phyloP scores from a whole-genome alignment of 2,113 vertebrate species.

The Zosterops lateralis region DNA sequence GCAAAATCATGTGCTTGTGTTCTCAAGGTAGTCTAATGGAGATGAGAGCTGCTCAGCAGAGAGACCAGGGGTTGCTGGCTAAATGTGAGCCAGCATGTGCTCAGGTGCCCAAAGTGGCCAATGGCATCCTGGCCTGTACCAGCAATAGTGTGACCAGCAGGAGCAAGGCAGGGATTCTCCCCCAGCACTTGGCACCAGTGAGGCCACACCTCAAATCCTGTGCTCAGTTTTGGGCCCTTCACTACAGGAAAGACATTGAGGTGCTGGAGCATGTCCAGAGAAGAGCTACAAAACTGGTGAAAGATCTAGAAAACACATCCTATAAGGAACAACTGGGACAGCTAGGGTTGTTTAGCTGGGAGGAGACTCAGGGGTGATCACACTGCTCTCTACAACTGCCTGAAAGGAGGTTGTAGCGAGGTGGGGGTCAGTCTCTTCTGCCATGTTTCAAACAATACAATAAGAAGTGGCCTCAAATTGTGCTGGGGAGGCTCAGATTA shows the following conservation, averaged over 20 bases:
- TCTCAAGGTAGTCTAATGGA: neutral
- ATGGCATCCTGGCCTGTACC: neutral
- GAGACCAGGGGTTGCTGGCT: neutral
- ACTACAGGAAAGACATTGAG: neutral
- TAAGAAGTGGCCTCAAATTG: neutral
- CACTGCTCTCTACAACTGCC: neutral
- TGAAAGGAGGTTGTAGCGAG: neutral
- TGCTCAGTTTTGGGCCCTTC: neutral
- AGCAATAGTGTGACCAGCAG: neutral
- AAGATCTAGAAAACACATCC: neutral
- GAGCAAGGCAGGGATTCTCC: accelerated
- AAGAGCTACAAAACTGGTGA: accelerated
- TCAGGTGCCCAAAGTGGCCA: neutral
- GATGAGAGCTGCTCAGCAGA: neutral
- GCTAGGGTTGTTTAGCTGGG: neutral
- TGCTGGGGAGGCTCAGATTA: neutral
- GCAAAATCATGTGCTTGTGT: neutral
- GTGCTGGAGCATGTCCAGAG: neutral
- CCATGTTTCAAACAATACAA: neutral
- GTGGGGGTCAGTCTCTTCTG: neutral
- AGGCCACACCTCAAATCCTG: neutral
- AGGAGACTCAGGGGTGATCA: neutral
- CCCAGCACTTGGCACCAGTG: accelerated
- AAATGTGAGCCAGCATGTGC: neutral
- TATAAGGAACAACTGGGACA: neutral